Base-by-base conservation (phyloP, 2,113 vertebrate species). In the Struthidea cinerea region DNA sequence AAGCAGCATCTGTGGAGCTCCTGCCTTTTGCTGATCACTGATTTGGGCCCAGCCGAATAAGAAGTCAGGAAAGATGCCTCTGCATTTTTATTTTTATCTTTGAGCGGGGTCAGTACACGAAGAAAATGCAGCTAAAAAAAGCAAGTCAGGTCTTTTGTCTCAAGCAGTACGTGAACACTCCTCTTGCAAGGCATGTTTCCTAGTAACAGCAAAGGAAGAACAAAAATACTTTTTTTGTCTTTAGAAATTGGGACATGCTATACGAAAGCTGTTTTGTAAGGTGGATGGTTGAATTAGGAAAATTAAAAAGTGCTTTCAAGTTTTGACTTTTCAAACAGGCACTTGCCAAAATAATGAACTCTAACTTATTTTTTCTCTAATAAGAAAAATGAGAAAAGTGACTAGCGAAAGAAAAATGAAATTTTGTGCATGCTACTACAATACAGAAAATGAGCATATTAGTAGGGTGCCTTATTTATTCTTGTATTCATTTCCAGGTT, bases 181-280 rank as follows among this genome's bases (percentile, higher is more conserved):
- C 50, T 87, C 78, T 83, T 70, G 69, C 50, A 65, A 91, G 44
- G 85, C 84, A 86, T 65, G 93, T 95, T 88, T 93, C 94, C 89
- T 97, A 95, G 95, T 95, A 94, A 95, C 91, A 88, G 89, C 84
- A 82, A 79, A 89, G 57, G 81, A 84, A 55, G 84, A 90, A 89
- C 93, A 96, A 79, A 94, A 97, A 84, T 94, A 95, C 86, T 80
- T 96, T 80, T 96, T 56, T 88, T 90, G 90, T 80, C 75, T 88
- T 86, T 35, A 96, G 70, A 57, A 96, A 93, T 55, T 82, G 76
- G 93, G 91, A 85, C 87, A 83, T 87, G 59, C 44, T 64, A 37
- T 49, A 80, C 0, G 17, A 80, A 78, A 85, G 59, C 70, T 76
- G 37, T 83, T 92, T 85, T 73, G 63, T 76, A 79, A 90, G 82